These are phyloP conservation scores for Oreochromis tanganicae DNA, from an alignment of 2,113 vertebrate species.

Conservation along the genomic window DNA sequence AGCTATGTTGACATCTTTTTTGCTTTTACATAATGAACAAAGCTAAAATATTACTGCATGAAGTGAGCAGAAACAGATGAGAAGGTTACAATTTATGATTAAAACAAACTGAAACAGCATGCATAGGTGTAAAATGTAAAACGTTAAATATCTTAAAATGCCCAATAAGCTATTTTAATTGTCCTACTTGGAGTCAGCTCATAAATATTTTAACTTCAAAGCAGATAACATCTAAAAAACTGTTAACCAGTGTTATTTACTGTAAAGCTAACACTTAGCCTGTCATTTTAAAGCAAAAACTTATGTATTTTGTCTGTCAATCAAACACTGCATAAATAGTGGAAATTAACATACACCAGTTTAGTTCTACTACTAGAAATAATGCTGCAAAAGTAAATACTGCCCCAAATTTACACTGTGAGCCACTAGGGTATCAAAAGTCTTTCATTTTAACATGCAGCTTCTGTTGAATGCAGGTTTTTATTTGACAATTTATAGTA, in stretches of 20 bases:
- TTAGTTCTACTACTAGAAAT: neutral
- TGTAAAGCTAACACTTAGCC: neutral
- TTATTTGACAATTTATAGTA: constrained; percentile 10
- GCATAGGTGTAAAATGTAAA: neutral
- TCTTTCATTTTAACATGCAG: neutral
- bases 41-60: neutral
- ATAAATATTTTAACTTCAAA: neutral
- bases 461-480: neutral
- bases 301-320: neutral
- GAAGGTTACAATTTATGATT: neutral
- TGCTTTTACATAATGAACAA: neutral
- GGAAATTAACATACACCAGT: neutral
- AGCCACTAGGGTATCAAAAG: neutral
- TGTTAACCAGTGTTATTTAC: neutral
- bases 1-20: neutral
- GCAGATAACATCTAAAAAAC: neutral
- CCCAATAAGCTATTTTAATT: neutral
- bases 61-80: neutral
- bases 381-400: neutral
- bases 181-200: neutral
- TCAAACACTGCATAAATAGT: neutral
- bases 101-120: neutral
- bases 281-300: neutral
- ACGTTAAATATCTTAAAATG: neutral
- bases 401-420: neutral